Conservation (phyloP, 2,113 vertebrate species). For the Calypte anna region DNA sequence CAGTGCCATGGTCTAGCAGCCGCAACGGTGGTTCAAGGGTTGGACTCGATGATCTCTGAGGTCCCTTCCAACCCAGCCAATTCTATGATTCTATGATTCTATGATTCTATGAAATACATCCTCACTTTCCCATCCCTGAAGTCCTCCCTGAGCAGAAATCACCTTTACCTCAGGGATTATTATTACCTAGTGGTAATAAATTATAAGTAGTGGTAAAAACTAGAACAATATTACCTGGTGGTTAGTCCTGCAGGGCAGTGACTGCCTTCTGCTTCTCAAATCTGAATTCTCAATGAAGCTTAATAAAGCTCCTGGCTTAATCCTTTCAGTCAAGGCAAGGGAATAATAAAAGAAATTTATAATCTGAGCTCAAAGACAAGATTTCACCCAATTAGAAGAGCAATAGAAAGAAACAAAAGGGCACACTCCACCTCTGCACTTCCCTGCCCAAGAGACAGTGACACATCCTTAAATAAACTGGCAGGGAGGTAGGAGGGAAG, state of each 20-base stretch:
- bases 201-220: too few species aligned
- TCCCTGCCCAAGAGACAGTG: slow-evolving; percentile 29
- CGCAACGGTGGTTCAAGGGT: too few species aligned
- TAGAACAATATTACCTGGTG: neutral
- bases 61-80: too few species aligned
- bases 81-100: too few species aligned
- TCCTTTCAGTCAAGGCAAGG: neutral
- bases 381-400: neutral
- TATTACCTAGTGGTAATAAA: too few species aligned
- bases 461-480: neutral
- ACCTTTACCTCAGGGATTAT: neutral
- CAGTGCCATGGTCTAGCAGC: too few species aligned
- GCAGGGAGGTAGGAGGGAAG: neutral
- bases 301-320: neutral
- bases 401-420: slow-evolving; percentile 19
- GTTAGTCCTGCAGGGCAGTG: neutral
- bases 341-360: slow-evolving; percentile 15
- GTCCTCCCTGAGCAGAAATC: neutral
- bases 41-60: too few species aligned
- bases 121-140: neutral
- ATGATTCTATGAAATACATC: too few species aligned
- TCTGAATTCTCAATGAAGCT: neutral
- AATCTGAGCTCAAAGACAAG: neutral
- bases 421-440: neutral
- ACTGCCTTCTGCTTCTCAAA: neutral